Percentiles rank a stretch among this genome's conserved stretches.
Evolutionary conservation across 1,140 invertebrate genomes (phyloP).

Genomic region (Aphis gossypii): DNA sequence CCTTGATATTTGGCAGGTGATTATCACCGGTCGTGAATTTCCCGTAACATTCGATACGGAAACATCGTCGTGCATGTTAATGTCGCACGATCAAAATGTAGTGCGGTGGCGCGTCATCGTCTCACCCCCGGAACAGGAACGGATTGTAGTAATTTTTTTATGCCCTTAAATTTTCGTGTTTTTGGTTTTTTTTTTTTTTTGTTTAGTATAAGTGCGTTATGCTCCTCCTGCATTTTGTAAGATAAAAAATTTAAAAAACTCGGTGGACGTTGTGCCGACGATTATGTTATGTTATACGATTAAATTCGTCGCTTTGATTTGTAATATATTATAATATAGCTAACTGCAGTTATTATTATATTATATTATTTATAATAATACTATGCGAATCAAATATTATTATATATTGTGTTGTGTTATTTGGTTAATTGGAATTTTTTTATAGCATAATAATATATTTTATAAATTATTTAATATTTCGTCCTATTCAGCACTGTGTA

Average conservation of each 20-base stretch:
- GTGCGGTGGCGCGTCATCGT: background rate
- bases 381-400: background rate
- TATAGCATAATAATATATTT: constrained; percentile 9
- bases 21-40: background rate
- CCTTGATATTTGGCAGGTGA: background rate
- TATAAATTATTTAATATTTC: background rate
- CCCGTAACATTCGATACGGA: background rate
- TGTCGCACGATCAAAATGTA: background rate
- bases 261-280: background rate
- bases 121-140: background rate
- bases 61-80: background rate
- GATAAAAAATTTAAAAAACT: background rate
- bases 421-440: background rate
- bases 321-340: background rate
- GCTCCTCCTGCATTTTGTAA: background rate
- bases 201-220: constrained; percentile 4
- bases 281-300: background rate
- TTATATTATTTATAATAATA: background rate
- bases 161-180: background rate
- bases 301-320: constrained; percentile 18
- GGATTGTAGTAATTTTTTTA: constrained; percentile 29
- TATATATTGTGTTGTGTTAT: background rate
- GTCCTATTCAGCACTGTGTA: background rate
- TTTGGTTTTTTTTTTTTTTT: background rate
- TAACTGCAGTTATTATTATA: background rate